Base-by-base conservation (phyloP, 2,113 vertebrate genomes). In the Anolis carolinensis region DNA sequence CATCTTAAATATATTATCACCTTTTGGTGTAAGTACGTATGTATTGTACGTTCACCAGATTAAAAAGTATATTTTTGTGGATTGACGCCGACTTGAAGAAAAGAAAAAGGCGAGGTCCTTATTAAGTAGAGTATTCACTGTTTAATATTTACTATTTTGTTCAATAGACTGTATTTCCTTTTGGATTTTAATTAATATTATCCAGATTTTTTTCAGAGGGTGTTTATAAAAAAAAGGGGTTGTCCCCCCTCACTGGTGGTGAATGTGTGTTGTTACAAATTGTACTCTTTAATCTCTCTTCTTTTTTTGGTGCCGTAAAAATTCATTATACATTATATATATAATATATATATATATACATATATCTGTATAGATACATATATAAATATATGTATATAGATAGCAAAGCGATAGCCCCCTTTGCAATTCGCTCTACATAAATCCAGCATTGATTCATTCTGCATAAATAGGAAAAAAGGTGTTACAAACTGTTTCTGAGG, bases 11-110 rank as follows among this genome's bases (percentile, higher is more conserved):
- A 98, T 98, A 98, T 97, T 95, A 97, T 97, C 97, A 98, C 96
- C 95, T 96, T 98, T 96, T 97, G 97, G 85, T 98, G 97, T 97
- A 97, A 97, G 97, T 98, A 97, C 97, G 95, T 96, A 96, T 95
- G 97, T 97, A 97, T 97, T 97, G 97, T 98, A 98, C 95, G 95
- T 94, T 97, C 98, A 97, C 97, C 97, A 95, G 97, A 98, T 98
- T 97, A 96, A 97, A 98, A 98, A 97, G 96, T 98, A 97, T 99
- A 98, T 99, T 99, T 99, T 98, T 99, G 97, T 98, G 98, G 98
- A 98, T 98, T 98, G 97, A 97, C 97, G 96, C 98, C 98, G 95
- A 97, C 97, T 98, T 98, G 97, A 98, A 96, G 82, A 73, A 92
- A 95, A 93, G 44, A 72, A 72, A 79, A 81, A 91, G 97, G 95